Evolutionary conservation across 2,797 vertebrate species (phyloP).

Genomic region (Centroberyx gerrardi): DNA sequence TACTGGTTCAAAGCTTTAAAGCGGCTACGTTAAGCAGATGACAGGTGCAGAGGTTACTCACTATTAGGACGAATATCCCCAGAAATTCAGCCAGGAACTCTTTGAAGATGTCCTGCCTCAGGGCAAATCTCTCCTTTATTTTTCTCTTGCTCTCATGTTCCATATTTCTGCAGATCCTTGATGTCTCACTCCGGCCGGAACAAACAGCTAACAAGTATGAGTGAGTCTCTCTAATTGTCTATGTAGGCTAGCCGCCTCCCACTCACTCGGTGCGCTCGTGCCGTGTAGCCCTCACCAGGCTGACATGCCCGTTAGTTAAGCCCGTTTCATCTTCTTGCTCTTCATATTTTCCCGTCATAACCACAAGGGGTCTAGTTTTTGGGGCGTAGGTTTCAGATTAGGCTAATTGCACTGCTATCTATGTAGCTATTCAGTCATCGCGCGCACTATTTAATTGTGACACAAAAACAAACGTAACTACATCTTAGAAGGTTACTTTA

Average conservation of each 20-base stretch:
- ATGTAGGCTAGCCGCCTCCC: conserved; percentile 77
- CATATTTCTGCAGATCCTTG: conserved; percentile 73
- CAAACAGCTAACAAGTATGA: conserved; percentile 68
- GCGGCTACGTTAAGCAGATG: conserved; percentile 70
- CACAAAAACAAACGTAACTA: too few species aligned
- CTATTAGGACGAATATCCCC: conserved; percentile 94
- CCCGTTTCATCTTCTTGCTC: conserved; percentile 19
- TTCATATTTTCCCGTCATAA: conserved; percentile 25
- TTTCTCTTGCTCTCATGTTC: conserved; percentile 81
- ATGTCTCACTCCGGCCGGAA: conserved; percentile 71
- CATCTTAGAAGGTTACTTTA: too few species aligned
- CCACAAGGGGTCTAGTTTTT: conserved; percentile 72
- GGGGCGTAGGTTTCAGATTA: background rate
- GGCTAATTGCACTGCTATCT: too few species aligned
- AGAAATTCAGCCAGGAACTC: conserved; percentile 95
- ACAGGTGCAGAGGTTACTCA: conserved; percentile 88
- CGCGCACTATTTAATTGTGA: too few species aligned
- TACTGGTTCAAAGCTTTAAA: conserved; percentile 64
- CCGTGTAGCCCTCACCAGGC: conserved; percentile 34
- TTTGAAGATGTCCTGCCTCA: conserved; percentile 90
- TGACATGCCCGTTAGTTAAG: conserved; percentile 48
- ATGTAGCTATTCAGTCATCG: too few species aligned
- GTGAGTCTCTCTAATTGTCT: conserved; percentile 46
- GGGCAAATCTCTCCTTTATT: conserved; percentile 87
- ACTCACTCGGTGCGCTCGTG: conserved; percentile 69